phyloP scores from a whole-genome alignment of 1,140 invertebrate species.

The Matsumurasca onukii region DNA sequence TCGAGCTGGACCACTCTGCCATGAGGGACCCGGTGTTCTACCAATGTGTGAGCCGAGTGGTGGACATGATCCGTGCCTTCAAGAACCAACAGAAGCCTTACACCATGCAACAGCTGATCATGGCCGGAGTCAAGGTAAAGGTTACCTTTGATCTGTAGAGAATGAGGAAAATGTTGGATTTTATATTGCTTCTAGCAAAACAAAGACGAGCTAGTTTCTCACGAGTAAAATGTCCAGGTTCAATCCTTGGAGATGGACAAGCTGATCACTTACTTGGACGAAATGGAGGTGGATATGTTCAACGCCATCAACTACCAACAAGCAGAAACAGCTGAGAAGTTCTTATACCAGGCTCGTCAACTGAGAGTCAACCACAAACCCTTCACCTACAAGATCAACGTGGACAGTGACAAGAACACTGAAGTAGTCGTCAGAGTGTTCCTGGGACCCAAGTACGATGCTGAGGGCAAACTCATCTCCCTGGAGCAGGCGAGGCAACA shows the following conservation, averaged over 20 bases:
- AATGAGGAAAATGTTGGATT: too few species aligned
- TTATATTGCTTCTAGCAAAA: too few species aligned
- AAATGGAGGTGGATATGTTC: slow-evolving; percentile 50
- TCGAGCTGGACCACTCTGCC: slow-evolving; percentile 50
- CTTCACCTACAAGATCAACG: slow-evolving; percentile 60
- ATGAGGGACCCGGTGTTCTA: slow-evolving; percentile 57
- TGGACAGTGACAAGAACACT: slow-evolving; percentile 56
- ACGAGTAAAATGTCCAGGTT: too few species aligned
- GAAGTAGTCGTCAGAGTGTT: slow-evolving; percentile 62
- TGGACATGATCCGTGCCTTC: slow-evolving; percentile 55
- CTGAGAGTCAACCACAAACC: slow-evolving; percentile 63
- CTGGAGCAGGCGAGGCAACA: slow-evolving; percentile 38
- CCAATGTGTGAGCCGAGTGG: slow-evolving; percentile 50
- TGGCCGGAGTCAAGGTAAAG: not conserved
- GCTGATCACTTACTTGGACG: slow-evolving; percentile 41
- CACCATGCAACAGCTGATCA: slow-evolving; percentile 49
- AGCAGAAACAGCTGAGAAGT: slow-evolving; percentile 46
- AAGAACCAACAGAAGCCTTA: slow-evolving; percentile 56
- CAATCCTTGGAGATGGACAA: slow-evolving; percentile 41
- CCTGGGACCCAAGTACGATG: slow-evolving; percentile 67
- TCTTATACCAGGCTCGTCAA: slow-evolving; percentile 46
- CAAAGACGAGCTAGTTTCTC: too few species aligned
- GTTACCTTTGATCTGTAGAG: too few species aligned
- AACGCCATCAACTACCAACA: slow-evolving; percentile 57
- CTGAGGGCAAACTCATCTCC: slow-evolving; percentile 50